phyloP scores from a whole-genome alignment of 2,888 invertebrate genomes.

The Aricia artaxerxes region DNA sequence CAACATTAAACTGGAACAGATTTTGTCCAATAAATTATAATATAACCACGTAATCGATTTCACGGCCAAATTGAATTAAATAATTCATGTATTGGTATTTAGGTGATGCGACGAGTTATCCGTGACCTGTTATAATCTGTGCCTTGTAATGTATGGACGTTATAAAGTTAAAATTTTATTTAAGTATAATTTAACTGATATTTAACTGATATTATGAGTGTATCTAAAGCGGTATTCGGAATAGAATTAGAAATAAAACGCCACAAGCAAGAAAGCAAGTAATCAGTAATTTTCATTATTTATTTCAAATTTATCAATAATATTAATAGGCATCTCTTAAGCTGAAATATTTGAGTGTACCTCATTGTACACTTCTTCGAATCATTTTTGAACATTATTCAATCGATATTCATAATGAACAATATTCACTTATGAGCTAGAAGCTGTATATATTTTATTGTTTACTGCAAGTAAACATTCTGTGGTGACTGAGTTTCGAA shows the following conservation, averaged over 20 bases:
- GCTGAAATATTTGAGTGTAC: too few relatives aligned
- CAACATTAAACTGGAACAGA: slow-evolving; percentile 14
- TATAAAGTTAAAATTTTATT: neutral
- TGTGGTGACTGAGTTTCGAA: neutral
- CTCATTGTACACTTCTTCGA: too few relatives aligned
- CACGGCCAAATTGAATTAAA: slow-evolving; percentile 12
- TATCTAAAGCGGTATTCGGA: neutral
- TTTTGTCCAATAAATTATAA: slow-evolving; percentile 15
- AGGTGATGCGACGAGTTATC: neutral
- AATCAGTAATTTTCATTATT: neutral
- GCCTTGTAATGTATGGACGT: neutral
- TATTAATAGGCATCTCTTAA: too few relatives aligned
- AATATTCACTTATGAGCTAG: neutral
- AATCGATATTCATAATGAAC: neutral
- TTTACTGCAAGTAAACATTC: neutral
- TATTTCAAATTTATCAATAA: neutral
- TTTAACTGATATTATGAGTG: neutral
- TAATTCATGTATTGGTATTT: slow-evolving; percentile 11
- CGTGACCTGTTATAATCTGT: slow-evolving; percentile 17
- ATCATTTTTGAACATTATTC: neutral
- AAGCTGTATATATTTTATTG: neutral
- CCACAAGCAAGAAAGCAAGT: neutral
- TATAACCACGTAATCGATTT: slow-evolving; percentile 1
- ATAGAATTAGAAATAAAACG: neutral
- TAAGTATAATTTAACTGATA: neutral